Evolutionary conservation across 2,888 invertebrate species (phyloP).

Genomic region (Pseudococcus viburni): DNA sequence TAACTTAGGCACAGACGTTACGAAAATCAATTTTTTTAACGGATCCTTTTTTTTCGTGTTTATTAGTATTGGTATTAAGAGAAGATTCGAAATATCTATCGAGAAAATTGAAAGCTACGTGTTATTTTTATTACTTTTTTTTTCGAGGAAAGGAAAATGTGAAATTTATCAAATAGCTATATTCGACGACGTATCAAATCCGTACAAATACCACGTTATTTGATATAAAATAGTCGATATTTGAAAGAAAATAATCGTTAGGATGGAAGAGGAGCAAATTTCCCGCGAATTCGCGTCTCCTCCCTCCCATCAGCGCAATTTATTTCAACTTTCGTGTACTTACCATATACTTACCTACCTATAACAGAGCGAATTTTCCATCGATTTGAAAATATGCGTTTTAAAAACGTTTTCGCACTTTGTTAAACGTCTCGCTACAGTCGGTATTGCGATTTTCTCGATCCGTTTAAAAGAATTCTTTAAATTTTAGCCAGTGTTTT

Average conservation of each 20-base stretch:
- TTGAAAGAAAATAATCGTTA: not conserved
- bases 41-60: not conserved
- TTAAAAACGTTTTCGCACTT: conserved; percentile 15
- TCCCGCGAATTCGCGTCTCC: not conserved
- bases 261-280: not conserved
- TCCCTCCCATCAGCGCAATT: not conserved
- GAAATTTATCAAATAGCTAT: not conserved
- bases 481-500: not conserved
- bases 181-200: not conserved
- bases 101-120: not conserved
- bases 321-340: not conserved
- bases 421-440: not conserved
- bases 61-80: not conserved
- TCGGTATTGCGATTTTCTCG: not conserved
- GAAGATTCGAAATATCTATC: not conserved
- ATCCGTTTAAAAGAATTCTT: conserved; percentile 1
- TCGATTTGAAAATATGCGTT: not conserved
- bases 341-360: no score
- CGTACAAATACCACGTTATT: not conserved
- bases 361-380: not conserved
- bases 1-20: not conserved
- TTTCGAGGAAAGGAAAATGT: not conserved
- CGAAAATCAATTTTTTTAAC: not conserved
- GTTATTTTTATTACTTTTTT: not conserved
- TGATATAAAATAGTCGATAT: not conserved